phyloP scores from a whole-genome alignment of 2,113 vertebrate genomes.

The Brachyhypopomus gauderio region DNA sequence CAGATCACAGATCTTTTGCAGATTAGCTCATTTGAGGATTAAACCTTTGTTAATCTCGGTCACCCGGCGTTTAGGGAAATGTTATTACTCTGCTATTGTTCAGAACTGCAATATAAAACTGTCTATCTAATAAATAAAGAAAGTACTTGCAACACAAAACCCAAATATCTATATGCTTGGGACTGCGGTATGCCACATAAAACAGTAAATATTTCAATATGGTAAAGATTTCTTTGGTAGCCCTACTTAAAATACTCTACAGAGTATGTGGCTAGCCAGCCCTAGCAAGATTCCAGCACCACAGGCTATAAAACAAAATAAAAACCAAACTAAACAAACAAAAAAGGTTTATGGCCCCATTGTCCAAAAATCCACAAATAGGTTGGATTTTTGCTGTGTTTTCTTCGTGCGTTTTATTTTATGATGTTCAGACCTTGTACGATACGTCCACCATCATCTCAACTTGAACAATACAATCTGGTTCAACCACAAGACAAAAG shows the following conservation, averaged over 20 bases:
- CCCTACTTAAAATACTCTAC: neutral
- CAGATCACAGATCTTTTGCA: neutral
- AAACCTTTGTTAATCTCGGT: neutral
- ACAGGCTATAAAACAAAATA: neutral
- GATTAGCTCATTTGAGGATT: neutral
- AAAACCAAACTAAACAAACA: too few species aligned
- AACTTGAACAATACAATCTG: neutral
- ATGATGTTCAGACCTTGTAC: too few species aligned
- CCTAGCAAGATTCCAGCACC: neutral
- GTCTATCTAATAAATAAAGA: neutral
- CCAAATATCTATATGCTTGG: neutral
- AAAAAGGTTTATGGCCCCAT: neutral
- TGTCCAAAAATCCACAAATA: neutral
- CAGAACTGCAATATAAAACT: neutral
- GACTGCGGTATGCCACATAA: neutral
- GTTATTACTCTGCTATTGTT: neutral
- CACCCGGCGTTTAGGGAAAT: neutral
- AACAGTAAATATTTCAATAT: neutral
- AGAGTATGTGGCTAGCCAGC: too few species aligned
- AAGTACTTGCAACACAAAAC: neutral
- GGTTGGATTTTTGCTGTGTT: too few species aligned
- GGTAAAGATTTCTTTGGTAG: constrained; percentile 18
- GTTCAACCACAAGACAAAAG: neutral
- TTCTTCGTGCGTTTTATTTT: too few species aligned
- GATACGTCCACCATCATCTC: too few species aligned